These are phyloP conservation scores for Lasioglossum marginatum DNA, from an alignment of 2,888 invertebrate genomes.

Conservation along the genomic window DNA sequence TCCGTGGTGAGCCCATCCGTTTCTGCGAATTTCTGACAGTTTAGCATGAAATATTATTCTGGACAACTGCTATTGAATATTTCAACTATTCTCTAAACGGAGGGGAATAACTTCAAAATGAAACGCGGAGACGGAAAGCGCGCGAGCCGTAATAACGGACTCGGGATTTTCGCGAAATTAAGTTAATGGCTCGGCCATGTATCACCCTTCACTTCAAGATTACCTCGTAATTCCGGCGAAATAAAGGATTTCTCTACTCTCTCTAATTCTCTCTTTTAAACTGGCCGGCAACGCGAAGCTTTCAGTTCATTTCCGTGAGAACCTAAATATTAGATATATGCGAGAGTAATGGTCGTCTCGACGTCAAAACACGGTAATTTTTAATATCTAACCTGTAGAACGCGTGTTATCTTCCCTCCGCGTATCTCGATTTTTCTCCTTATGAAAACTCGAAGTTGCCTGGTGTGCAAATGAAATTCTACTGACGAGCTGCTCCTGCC, in stretches of 20 bases:
- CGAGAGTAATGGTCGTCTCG: not conserved
- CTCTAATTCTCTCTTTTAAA: conserved; percentile 18
- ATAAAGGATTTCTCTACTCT: conserved; percentile 21
- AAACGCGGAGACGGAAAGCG: not conserved
- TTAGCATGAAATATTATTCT: conserved; percentile 11
- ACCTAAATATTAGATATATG: not conserved
- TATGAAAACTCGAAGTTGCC: not conserved
- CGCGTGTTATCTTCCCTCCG: not conserved
- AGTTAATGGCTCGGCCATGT: conserved; percentile 25
- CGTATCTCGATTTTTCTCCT: not conserved
- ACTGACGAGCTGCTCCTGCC: not conserved
- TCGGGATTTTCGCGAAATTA: conserved; percentile 16
- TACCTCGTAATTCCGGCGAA: conserved; percentile 1
- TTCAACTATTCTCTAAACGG: not conserved
- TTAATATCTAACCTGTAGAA: not conserved
- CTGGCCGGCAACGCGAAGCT: not conserved
- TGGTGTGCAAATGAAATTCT: not conserved
- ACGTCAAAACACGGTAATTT: not conserved
- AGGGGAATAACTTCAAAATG: not conserved
- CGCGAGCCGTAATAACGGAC: not conserved
- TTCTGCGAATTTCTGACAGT: not conserved
- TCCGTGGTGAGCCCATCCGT: not conserved
- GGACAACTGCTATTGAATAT: not conserved
- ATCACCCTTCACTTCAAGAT: conserved; percentile 29
- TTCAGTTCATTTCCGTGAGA: not conserved